Percentiles rank a stretch among this genome's conserved stretches.
phyloP scores from a whole-genome alignment of 2,888 invertebrate genomes.

The Ametastegia equiseti region DNA sequence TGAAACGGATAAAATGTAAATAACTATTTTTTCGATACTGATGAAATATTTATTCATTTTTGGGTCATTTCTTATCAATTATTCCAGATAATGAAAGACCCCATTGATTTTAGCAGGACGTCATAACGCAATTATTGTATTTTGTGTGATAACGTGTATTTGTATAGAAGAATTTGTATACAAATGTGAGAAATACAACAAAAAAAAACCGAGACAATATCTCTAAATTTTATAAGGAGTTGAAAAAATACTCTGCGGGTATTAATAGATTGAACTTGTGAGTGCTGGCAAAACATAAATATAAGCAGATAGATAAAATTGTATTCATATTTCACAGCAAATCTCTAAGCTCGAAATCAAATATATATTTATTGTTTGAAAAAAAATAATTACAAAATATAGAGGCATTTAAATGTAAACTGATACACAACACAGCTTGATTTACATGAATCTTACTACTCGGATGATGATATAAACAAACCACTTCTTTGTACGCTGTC shows the following conservation, averaged over 20 bases:
- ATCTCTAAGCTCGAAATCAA: not conserved
- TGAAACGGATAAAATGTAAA: not conserved
- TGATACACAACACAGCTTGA: not conserved
- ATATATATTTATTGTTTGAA: too few relatives aligned
- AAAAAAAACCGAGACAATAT: not conserved
- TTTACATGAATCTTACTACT: slow-evolving; percentile 43
- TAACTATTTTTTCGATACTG: not conserved
- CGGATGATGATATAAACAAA: slow-evolving; percentile 58
- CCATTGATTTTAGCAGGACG: not conserved
- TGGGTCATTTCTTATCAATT: not conserved
- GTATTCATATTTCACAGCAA: not conserved
- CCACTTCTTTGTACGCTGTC: slow-evolving; percentile 56
- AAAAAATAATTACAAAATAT: too few relatives aligned
- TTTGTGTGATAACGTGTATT: not conserved
- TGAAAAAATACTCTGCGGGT: not conserved
- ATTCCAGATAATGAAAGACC: not conserved
- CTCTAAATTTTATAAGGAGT: not conserved
- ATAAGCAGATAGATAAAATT: not conserved
- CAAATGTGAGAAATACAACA: not conserved
- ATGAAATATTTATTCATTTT: not conserved
- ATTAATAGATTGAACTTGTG: not conserved
- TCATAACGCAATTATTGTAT: not conserved
- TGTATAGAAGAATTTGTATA: not conserved
- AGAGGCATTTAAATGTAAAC: not conserved
- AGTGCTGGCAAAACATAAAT: not conserved